Evolutionary conservation across 1,140 invertebrate species (phyloP).

Genomic region (Zaprionus nigranus): DNA sequence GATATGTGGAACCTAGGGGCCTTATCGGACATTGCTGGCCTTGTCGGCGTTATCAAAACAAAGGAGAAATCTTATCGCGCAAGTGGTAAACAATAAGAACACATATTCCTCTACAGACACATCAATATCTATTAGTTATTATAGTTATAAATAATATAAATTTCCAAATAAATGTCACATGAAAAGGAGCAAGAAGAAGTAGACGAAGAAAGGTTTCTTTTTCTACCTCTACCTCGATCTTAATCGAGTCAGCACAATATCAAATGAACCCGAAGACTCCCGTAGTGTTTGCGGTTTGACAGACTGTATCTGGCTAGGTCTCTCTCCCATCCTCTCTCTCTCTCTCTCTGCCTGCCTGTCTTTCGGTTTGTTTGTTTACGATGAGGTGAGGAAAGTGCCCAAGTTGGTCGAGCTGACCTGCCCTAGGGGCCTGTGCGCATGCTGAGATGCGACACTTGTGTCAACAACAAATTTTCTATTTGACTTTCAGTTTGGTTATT

Average conservation of each 20-base stretch:
- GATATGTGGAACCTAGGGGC: slow-evolving; percentile 14
- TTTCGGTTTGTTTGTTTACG: slow-evolving; percentile 46
- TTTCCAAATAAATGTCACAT: slow-evolving; percentile 63
- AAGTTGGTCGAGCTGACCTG: slow-evolving; percentile 51
- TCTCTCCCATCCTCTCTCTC: too few species aligned
- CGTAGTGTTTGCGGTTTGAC: slow-evolving; percentile 70
- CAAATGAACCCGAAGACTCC: slow-evolving; percentile 72
- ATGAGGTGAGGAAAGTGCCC: slow-evolving; percentile 55
- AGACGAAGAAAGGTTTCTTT: slow-evolving; percentile 60
- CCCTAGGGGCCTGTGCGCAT: slow-evolving; percentile 27
- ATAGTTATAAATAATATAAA: slow-evolving; percentile 47
- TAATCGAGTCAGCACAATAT: slow-evolving; percentile 71
- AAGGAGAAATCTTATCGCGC: slow-evolving; percentile 63
- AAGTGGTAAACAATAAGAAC: slow-evolving; percentile 5
- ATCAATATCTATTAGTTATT: slow-evolving; percentile 67
- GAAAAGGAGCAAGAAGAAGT: slow-evolving; percentile 20
- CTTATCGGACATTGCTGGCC: slow-evolving; percentile 48
- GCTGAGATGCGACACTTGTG: slow-evolving; percentile 55
- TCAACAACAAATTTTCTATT: slow-evolving; percentile 71
- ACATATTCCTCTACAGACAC: not conserved
- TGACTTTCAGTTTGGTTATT: slow-evolving; percentile 52
- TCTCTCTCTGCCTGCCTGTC: not conserved
- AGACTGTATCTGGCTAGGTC: slow-evolving; percentile 22
- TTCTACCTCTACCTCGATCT: slow-evolving; percentile 54
- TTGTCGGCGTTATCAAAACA: slow-evolving; percentile 69